Base-by-base conservation (phyloP, 2,888 invertebrate genomes). In the Xylophagus ater region DNA sequence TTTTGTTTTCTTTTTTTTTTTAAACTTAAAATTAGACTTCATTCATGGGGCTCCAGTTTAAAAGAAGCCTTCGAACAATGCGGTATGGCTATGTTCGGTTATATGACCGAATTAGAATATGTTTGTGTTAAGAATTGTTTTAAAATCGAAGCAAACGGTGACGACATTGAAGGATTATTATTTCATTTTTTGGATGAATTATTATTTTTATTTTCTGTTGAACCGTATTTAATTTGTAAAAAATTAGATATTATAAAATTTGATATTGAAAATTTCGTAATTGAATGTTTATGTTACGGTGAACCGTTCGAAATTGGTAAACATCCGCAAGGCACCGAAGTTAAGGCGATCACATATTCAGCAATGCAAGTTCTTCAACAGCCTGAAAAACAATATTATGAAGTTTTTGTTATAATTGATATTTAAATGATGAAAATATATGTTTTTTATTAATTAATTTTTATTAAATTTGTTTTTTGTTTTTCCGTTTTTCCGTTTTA, bases 331-430 rank as follows among this genome's bases (percentile, higher is more conserved):
- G 97, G 96, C 10, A 83, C 90, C 3, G 98, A 99, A 69, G 92
- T 98, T 3, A 98, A 98, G 65, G 98, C 98, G 21, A 98, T 99
- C 49, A 98, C 98, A 4, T 99, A 98, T 66, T 96, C 97, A 6
- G 92, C 94, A 39, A 97, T 98, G 97, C 96, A 98, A 69, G 76
- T 87, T 47, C 68, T 90, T 49, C 77, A 81, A 54, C 71, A 75
- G 50, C 73, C 77, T 29, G 72, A 81, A 50, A 73, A 76, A 52
- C 75, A 75, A 48, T 72, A 75, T 54, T 78, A 75, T 66, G 90
- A 97, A 72, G 71, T 96, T 31, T 98, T 87, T 78, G 96, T 97
- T 53, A 97, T 98, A 62, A 85, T 97, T 62, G 97, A 98, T 70
- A 96, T 98, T 66, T 96, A 47, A 55, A 34, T 26, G 25, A 39